Evolutionary conservation across 2,888 invertebrate species (phyloP).

Genomic region (Abrostola tripartita): DNA sequence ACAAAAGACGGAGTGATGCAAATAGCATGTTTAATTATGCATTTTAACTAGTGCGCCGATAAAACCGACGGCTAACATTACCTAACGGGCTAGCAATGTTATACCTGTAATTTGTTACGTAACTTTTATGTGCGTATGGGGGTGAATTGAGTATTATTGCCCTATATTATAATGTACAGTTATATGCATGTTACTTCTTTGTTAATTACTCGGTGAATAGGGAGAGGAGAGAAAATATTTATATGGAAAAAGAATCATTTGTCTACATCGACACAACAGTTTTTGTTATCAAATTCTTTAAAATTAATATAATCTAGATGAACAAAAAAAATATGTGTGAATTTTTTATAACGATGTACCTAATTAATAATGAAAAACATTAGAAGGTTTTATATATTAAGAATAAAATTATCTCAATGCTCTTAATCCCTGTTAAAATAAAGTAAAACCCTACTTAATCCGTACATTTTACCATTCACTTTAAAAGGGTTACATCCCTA

Average conservation of each 20-base stretch:
- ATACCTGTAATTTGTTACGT: neutral
- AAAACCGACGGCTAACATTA: slow-evolving; percentile 1
- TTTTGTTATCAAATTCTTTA: no score
- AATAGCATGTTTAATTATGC: slow-evolving; percentile 1
- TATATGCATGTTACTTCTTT: neutral
- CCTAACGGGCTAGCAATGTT: neutral
- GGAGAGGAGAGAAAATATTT: neutral
- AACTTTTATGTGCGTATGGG: neutral
- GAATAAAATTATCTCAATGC: no score
- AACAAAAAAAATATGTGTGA: no score
- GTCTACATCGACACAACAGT: no score
- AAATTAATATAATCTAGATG: no score
- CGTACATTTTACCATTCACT: neutral
- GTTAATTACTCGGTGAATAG: neutral
- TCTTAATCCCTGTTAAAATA: neutral
- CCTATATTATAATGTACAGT: neutral
- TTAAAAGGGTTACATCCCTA: neutral
- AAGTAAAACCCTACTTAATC: neutral
- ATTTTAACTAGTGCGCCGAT: neutral
- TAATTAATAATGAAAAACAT: no score
- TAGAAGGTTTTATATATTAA: no score
- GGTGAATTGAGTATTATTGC: neutral
- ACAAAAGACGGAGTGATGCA: neutral
- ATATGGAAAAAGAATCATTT: no score
- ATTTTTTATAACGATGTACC: no score